Evolutionary conservation across 2,797 vertebrate species (phyloP), one percentile per base, ranked within the genome.

Genomic region (Pantherophis vulpinus): DNA sequence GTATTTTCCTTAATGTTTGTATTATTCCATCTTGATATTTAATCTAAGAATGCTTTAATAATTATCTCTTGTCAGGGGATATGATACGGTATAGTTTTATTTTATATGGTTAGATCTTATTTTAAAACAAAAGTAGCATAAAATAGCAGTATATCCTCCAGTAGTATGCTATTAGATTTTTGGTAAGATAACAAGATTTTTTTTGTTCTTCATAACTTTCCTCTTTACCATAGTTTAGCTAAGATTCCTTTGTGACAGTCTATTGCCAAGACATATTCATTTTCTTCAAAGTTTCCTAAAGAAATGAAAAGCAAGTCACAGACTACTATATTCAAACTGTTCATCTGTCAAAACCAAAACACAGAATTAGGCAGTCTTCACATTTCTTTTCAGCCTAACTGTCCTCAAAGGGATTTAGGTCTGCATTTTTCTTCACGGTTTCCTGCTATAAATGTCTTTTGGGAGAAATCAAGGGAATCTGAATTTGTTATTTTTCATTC

Each of bases 401-500:
- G 94, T 90, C 94, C 93, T 66, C 18, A 0, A 0, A 90, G 79
- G n/a, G 11, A 25, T 83, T 55, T 88, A 94, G 91, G 94, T 94
- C 55, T n/a, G 91, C 83, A 91, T 96, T 96, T 95, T 1, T 0
- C 79, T 95, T 92, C 37, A 66, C 93, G 90, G 23, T 16, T 90
- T 95, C 29, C 86, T 95, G 95, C 95, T 94, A 95, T 86, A 94
- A 95, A 88, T 56, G 51, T 95, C 92, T 58, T 87, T 61, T 58
- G 93, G 92, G 93, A 51, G 91, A 95, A 94, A 90, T 88, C 79
- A 63, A 0, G 94, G 88, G 92, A 88, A 6, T 94, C 89, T 89
- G 94, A 93, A 96, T 74, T 91, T 91, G 58, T 92, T 94, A 63
- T 91, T 87, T 95, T 93, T 94, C 92, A 89, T 92, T 94, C 20